A percentile compares a stretch with the other conserved stretches of the same genome.
These are phyloP conservation scores for Sussaba pulchella DNA, from an alignment of 2,888 invertebrate species.

Conservation along the genomic window DNA sequence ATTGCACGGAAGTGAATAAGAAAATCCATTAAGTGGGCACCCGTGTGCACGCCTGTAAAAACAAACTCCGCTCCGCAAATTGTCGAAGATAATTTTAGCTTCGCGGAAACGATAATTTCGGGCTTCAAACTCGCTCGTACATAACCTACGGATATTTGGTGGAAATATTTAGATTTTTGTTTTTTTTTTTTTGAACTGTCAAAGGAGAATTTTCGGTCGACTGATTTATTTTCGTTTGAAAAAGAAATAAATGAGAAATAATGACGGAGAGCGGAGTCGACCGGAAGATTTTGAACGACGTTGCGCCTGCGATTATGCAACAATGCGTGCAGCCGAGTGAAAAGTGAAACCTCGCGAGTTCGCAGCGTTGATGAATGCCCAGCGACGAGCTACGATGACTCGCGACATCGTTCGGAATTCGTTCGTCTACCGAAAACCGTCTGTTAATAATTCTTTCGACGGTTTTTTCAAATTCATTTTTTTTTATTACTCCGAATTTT, in stretches of 20 bases:
- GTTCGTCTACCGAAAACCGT: background rate
- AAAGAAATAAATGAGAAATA: too few relatives aligned
- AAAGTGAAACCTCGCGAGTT: constrained; percentile 35
- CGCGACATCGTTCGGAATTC: background rate
- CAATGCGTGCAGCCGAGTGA: constrained; percentile 46
- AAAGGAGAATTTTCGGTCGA: too few relatives aligned
- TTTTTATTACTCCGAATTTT: too few relatives aligned
- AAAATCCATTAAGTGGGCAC: constrained; percentile 43
- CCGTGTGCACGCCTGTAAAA: constrained; percentile 22
- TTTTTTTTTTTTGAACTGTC: too few relatives aligned
- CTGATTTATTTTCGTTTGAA: too few relatives aligned
- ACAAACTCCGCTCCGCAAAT: constrained; percentile 50
- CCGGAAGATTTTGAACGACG: constrained; percentile 10
- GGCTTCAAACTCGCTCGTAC: constrained; percentile 3
- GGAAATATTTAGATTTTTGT: too few relatives aligned
- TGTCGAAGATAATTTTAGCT: constrained; percentile 52
- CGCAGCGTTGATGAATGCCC: background rate
- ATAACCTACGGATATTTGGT: constrained; percentile 17
- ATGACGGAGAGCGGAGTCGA: too few relatives aligned
- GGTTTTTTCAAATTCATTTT: too few relatives aligned
- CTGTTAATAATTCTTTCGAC: too few relatives aligned
- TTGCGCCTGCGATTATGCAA: constrained; percentile 58
- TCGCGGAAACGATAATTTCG: constrained; percentile 18
- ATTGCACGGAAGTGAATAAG: constrained; percentile 50
- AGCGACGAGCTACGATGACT: background rate